A percentile compares a stretch with the other conserved stretches of the same genome.
Evolutionary conservation across 2,113 vertebrate genomes (phyloP).

Genomic region (Ornithorhynchus anatinus): DNA sequence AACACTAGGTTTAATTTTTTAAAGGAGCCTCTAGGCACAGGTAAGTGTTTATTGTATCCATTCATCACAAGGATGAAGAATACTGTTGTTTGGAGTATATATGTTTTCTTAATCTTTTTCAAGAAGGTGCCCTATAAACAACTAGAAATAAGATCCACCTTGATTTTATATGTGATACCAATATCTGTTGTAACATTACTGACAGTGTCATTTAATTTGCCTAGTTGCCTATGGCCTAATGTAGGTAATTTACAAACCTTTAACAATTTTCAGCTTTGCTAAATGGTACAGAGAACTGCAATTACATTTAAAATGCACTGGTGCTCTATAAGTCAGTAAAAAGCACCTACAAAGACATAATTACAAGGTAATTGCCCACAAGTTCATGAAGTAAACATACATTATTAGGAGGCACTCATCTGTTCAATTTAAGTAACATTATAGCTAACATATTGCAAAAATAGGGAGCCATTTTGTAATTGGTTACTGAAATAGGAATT

Average conservation of each 20-base stretch:
- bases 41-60: neutral
- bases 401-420: conserved; percentile 78
- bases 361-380: conserved; percentile 80
- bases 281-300: conserved; percentile 78
- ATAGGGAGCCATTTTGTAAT: conserved; percentile 74
- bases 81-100: neutral
- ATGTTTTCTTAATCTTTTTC: conserved; percentile 20
- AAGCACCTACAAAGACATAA: conserved; percentile 79
- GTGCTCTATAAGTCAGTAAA: conserved; percentile 76
- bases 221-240: conserved; percentile 75
- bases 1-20: neutral
- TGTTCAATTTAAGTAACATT: conserved; percentile 78
- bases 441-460: conserved; percentile 74
- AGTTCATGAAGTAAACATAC: conserved; percentile 82
- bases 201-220: conserved; percentile 74
- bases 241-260: conserved; percentile 80
- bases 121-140: conserved; percentile 36
- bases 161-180: conserved; percentile 55
- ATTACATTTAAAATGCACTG: conserved; percentile 78
- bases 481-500: conserved; percentile 72
- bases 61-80: neutral
- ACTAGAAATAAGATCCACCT: conserved; percentile 59
- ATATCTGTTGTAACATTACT: conserved; percentile 73
- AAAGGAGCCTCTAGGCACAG: neutral
- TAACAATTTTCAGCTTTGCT: conserved; percentile 75